Conservation (phyloP, 2,797 vertebrate species). For the Manis javanica region DNA sequence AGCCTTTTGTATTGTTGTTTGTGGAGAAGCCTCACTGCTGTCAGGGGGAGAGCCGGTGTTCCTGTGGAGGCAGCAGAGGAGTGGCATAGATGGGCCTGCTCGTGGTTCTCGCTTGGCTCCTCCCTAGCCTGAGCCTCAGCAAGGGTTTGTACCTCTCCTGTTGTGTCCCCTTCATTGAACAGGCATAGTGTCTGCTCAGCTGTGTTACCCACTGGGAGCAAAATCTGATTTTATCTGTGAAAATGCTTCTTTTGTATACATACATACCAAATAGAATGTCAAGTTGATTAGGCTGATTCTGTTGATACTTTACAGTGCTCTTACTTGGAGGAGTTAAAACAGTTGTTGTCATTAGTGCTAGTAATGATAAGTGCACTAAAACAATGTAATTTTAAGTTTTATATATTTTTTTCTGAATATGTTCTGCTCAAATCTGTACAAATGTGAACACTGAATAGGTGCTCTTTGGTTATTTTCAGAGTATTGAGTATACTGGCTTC, state of each 20-base stretch:
- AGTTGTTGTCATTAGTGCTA: not conserved
- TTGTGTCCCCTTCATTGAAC: not conserved
- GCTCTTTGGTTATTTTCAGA: constrained; percentile 63
- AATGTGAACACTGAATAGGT: constrained; percentile 42
- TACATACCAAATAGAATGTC: not conserved
- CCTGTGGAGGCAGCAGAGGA: not conserved
- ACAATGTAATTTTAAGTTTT: not conserved
- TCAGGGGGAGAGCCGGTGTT: not conserved
- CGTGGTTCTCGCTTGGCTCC: not conserved
- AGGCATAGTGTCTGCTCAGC: not conserved
- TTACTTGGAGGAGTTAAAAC: constrained; percentile 17
- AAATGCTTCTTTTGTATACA: not conserved
- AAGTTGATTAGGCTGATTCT: not conserved
- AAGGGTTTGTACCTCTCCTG: not conserved
- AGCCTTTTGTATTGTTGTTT: not conserved
- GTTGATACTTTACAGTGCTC: not conserved
- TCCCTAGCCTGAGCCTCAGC: not conserved
- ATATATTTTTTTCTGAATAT: not conserved
- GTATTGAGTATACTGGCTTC: constrained; percentile 49
- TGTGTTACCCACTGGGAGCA: not conserved
- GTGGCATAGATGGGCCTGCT: not conserved
- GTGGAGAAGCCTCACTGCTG: not conserved
- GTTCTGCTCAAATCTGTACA: constrained; percentile 10
- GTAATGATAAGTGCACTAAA: not conserved
- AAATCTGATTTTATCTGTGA: not conserved